A percentile compares a stretch with the other conserved stretches of the same genome.
These are phyloP conservation scores for Strix aluco DNA, from an alignment of 2,113 vertebrate species.

Conservation along the genomic window DNA sequence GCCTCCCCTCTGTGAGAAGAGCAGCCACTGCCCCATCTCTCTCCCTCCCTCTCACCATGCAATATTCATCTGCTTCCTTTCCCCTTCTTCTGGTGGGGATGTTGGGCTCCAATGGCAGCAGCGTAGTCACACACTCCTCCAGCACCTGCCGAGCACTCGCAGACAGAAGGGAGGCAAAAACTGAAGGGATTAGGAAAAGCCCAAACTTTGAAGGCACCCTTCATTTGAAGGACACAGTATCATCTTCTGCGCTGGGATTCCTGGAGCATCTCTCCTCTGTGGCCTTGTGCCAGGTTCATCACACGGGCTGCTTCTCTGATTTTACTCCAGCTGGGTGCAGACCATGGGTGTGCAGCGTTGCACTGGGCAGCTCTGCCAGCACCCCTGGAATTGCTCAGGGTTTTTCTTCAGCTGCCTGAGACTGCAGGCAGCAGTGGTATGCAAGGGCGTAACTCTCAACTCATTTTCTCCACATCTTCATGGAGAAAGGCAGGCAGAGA, in stretches of 20 bases:
- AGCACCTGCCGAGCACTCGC: not conserved
- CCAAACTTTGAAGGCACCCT: constrained; percentile 1
- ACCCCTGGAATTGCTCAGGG: not conserved
- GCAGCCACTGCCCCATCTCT: not conserved
- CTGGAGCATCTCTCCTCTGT: not conserved
- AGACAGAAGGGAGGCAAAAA: not conserved
- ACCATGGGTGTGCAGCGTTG: rapidly evolving
- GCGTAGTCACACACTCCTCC: not conserved
- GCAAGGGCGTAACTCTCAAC: not conserved
- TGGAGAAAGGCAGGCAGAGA: not conserved
- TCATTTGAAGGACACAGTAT: not conserved
- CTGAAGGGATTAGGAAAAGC: not conserved
- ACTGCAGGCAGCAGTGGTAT: not conserved
- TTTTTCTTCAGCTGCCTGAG: not conserved
- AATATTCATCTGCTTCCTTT: constrained; percentile 16
- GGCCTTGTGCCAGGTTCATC: not conserved
- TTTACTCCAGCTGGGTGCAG: rapidly evolving
- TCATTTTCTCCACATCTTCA: not conserved
- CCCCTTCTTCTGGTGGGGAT: not conserved
- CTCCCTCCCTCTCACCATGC: not conserved
- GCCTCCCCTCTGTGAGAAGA: not conserved
- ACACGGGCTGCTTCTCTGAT: not conserved
- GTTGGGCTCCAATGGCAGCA: not conserved
- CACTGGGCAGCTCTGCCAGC: not conserved
- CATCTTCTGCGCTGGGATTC: not conserved